Evolutionary conservation across 2,888 invertebrate genomes (phyloP), one percentile per base, ranked within the genome.

Genomic region (Lathronympha strigana): DNA sequence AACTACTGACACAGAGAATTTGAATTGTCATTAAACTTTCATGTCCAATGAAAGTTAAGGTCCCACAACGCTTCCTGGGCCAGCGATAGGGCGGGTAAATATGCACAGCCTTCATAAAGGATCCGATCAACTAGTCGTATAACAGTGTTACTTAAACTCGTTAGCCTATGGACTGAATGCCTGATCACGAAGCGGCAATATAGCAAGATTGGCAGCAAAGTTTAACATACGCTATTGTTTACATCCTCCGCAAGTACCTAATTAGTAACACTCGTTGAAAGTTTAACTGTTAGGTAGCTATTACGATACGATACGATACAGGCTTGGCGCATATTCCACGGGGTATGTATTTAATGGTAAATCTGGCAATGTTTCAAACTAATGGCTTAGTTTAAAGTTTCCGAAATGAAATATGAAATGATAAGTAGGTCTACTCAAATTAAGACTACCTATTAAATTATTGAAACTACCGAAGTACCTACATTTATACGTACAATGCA

Each of bases 31-130:
- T 66, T n/a, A 66, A 19, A 36, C 13, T 51, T 58, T 36, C 23
- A 51, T 57, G 23, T 28, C 19, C 13, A 17, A 17, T 23, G n/a
- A 21, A 43, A 62, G 25, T 57, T 33, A 43, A 50, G 19, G 43
- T 25, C 23, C 21, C 43, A 31, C 43, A 40, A 45, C 36, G 53
- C 33, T 45, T 45, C 50, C 58, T 38, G 51, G 51, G 19, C 21
- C 25, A 43, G 54, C 43, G 50, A 58, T 57, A 64, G 50, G 33
- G 31, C 23, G 47, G 36, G 47, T 53, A 54, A 53, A 66, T 60
- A 66, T 66, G 60, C 53, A 66, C 19, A 36, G 43, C 60, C 47
- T 54, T 47, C 28, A 31, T 60, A 49, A 64, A 47, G 53, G 58
- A 36, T 17, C 58, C 60, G 51, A 47, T 60, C 47, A 38, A 54